Evolutionary conservation across 2,888 invertebrate genomes (phyloP).

Genomic region (Auanema sp.): DNA sequence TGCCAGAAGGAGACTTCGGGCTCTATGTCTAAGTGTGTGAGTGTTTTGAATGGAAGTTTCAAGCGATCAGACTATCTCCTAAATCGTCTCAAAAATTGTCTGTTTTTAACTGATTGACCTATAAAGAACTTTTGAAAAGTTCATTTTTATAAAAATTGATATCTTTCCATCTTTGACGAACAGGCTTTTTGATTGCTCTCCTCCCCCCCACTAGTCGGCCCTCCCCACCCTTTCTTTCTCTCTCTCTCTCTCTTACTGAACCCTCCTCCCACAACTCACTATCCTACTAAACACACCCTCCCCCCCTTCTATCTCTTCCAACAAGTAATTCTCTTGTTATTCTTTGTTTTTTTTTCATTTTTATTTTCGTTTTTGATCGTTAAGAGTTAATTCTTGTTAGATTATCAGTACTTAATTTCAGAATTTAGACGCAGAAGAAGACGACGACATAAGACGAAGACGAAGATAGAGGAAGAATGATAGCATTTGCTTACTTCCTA

Average conservation of each 20-base stretch:
- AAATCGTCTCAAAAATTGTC: not conserved
- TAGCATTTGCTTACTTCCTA: not conserved
- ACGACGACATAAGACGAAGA: not conserved
- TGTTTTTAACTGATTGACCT: not conserved
- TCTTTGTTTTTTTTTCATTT: not conserved
- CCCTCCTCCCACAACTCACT: not conserved
- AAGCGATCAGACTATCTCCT: not conserved
- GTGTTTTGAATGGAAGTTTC: too few relatives aligned
- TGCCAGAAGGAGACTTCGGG: too few relatives aligned
- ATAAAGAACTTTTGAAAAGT: not conserved
- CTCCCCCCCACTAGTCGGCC: not conserved
- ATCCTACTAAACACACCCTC: too few relatives aligned
- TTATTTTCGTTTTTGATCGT: not conserved
- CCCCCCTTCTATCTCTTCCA: too few relatives aligned
- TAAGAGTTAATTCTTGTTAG: constrained; percentile 1
- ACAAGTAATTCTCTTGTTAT: too few relatives aligned
- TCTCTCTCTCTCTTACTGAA: not conserved
- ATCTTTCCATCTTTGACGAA: not conserved
- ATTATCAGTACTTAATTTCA: not conserved
- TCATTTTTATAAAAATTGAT: constrained; percentile 5
- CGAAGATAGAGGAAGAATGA: too few relatives aligned
- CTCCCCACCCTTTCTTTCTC: constrained; percentile 4
- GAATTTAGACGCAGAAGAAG: constrained; percentile 1
- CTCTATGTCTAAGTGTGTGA: too few relatives aligned
- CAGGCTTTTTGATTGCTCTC: not conserved